Percentiles rank a stretch among this genome's conserved stretches.
Evolutionary conservation across 2,113 vertebrate genomes (phyloP).

Genomic region (Dryoscopus gambensis): DNA sequence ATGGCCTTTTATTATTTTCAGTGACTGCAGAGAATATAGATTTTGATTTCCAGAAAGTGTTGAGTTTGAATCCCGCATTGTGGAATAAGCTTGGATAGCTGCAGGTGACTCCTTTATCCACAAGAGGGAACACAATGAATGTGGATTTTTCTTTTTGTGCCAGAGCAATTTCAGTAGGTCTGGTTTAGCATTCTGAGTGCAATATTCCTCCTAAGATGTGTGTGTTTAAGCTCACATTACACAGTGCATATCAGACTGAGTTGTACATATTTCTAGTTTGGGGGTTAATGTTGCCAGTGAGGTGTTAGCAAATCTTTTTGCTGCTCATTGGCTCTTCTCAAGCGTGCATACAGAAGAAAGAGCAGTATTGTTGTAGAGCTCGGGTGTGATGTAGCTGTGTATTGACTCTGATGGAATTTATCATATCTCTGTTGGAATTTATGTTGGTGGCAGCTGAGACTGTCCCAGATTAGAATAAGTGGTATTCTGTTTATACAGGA

Average conservation of each 20-base stretch:
- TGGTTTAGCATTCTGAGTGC: neutral
- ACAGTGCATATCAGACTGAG: neutral
- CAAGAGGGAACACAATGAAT: conserved; percentile 28
- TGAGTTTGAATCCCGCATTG: neutral
- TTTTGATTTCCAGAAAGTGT: neutral
- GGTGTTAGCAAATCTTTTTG: neutral
- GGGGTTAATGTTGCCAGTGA: neutral
- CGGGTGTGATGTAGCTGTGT: neutral
- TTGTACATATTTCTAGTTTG: neutral
- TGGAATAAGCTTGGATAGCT: neutral
- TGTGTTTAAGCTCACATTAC: neutral
- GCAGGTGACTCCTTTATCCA: conserved; percentile 31
- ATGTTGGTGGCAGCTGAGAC: neutral
- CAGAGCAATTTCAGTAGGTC: neutral
- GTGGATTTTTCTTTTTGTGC: neutral
- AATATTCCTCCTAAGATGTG: neutral
- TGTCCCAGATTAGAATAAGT: neutral
- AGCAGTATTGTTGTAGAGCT: neutral
- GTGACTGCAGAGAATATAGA: neutral
- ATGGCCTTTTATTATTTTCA: neutral
- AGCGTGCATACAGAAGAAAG: neutral
- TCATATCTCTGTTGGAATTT: neutral
- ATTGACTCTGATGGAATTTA: neutral
- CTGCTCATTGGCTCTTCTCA: neutral
- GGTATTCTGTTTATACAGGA: neutral